Evolutionary conservation across 2,888 invertebrate species (phyloP).

Genomic region (Melanargia galathea): DNA sequence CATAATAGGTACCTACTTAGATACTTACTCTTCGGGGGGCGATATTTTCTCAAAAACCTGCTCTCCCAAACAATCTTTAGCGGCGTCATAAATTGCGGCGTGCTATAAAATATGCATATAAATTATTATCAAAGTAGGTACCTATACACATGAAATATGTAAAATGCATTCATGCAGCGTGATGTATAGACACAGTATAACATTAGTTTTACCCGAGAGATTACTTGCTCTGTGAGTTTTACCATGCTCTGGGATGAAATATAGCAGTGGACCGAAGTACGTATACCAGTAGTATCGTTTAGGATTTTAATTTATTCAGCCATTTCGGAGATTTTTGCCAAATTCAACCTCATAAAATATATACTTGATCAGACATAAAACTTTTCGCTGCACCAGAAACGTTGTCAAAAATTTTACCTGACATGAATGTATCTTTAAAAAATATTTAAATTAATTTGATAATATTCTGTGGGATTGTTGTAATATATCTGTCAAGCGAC

Average conservation of each 20-base stretch:
- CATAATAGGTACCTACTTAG: slow-evolving; percentile 11
- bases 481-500: slow-evolving; percentile 44
- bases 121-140: slow-evolving; percentile 55
- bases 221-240: slow-evolving; percentile 39
- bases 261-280: slow-evolving; percentile 9
- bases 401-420: too few relatives aligned
- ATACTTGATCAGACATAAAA: too few relatives aligned
- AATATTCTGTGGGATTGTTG: not conserved
- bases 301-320: not conserved
- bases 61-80: slow-evolving; percentile 34
- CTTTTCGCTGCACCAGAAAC: too few relatives aligned
- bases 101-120: slow-evolving; percentile 63
- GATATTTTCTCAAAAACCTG: slow-evolving; percentile 26
- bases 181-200: slow-evolving; percentile 42
- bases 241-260: slow-evolving; percentile 14
- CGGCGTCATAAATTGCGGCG: slow-evolving; percentile 47
- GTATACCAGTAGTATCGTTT: not conserved
- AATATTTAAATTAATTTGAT: too few relatives aligned
- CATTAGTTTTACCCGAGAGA: slow-evolving; percentile 17
- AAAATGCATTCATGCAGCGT: slow-evolving; percentile 51
- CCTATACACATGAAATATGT: slow-evolving; percentile 48
- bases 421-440: too few relatives aligned
- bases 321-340: not conserved
- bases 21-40: slow-evolving; percentile 19
- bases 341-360: too few relatives aligned